These are phyloP conservation scores for Erynnis tages DNA, from an alignment of 2,888 invertebrate genomes.

Conservation along the genomic window DNA sequence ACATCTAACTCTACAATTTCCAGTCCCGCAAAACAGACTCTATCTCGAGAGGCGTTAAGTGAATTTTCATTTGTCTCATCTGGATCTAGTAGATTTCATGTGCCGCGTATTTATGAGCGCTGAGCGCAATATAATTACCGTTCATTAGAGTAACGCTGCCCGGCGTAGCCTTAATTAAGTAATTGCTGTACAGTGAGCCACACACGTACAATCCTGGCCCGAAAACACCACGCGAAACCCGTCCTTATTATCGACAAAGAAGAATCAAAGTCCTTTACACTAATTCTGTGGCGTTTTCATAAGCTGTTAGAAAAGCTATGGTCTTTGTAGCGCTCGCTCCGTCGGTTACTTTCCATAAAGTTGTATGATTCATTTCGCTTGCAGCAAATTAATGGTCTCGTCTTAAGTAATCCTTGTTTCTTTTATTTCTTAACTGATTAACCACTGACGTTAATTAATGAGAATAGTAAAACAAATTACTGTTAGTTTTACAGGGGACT, in stretches of 20 bases:
- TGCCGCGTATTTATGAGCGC: conserved; percentile 38
- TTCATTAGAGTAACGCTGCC: conserved; percentile 57
- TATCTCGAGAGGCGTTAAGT: too few relatives aligned
- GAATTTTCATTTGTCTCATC: too few relatives aligned
- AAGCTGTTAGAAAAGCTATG: conserved; percentile 19
- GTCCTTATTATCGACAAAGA: conserved; percentile 9
- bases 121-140: conserved; percentile 67
- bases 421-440: conserved; percentile 2
- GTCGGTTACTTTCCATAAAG: conserved; percentile 22
- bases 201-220: conserved; percentile 18
- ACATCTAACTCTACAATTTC: too few relatives aligned
- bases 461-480: too few relatives aligned
- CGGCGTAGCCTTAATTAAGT: conserved; percentile 62
- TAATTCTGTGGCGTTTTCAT: not conserved
- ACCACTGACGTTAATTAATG: too few relatives aligned
- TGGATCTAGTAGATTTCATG: conserved; percentile 19
- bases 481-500: too few relatives aligned
- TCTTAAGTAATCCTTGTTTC: not conserved
- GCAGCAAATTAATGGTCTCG: conserved; percentile 17
- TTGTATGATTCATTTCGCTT: conserved; percentile 24
- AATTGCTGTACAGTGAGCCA: conserved; percentile 49
- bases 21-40: too few relatives aligned
- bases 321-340: not conserved
- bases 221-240: conserved; percentile 9
- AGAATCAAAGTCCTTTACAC: not conserved